A percentile compares a stretch with the other conserved stretches of the same genome.
phyloP scores from a whole-genome alignment of 2,113 vertebrate genomes.

The Perca fluviatilis region DNA sequence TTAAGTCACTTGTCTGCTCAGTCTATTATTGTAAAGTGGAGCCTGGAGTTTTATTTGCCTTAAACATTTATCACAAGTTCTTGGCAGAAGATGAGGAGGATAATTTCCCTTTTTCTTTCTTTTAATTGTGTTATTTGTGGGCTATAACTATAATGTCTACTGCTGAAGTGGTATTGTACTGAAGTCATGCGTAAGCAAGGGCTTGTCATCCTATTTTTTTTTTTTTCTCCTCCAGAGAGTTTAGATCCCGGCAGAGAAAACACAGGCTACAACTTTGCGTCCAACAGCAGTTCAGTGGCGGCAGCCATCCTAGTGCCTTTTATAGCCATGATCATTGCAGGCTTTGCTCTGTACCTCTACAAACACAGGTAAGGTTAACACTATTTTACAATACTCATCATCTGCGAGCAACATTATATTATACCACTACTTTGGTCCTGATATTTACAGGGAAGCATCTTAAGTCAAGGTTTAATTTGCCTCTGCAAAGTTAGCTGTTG shows the following conservation, averaged over 20 bases:
- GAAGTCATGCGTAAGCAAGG: slow-evolving; percentile 9
- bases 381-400: background rate
- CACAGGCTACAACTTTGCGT: slow-evolving; percentile 93
- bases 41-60: slow-evolving; percentile 7
- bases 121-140: slow-evolving; percentile 9
- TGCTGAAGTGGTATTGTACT: background rate
- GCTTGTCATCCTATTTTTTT: slow-evolving; percentile 23
- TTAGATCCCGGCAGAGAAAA: slow-evolving; percentile 88
- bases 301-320: slow-evolving; percentile 99
- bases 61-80: background rate
- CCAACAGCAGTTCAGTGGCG: slow-evolving; percentile 99
- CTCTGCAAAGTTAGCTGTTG: background rate
- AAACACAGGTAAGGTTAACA: slow-evolving; percentile 92
- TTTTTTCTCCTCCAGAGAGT: slow-evolving; percentile 74
- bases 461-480: background rate
- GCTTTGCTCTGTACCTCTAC: slow-evolving; percentile 99
- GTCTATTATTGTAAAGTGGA: slow-evolving; percentile 38
- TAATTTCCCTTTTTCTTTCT: slow-evolving; percentile 5
- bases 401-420: background rate
- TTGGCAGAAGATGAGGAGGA: slow-evolving; percentile 1
- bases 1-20: slow-evolving; percentile 10
- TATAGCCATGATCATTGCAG: slow-evolving; percentile 99
- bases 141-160: background rate
- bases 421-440: background rate
- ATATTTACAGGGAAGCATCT: background rate